phyloP scores from a whole-genome alignment of 2,888 invertebrate genomes.

The Caenorhabditis drosophilae region DNA sequence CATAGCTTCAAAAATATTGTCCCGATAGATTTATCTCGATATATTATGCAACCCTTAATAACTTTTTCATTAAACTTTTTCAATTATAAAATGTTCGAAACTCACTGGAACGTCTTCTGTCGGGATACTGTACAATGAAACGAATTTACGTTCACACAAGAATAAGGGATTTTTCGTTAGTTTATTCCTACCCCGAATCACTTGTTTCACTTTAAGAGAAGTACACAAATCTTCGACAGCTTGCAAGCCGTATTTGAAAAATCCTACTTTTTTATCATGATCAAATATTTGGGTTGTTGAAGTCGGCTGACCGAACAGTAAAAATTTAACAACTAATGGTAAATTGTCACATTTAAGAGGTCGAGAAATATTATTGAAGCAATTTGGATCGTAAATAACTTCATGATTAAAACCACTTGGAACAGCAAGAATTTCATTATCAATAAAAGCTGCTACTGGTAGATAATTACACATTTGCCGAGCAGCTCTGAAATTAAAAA shows the following conservation, averaged over 20 bases:
- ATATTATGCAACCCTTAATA: no score
- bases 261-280: background rate
- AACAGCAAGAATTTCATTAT: conserved; percentile 4
- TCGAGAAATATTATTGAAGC: conserved; percentile 1
- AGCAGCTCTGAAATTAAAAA: conserved; percentile 1
- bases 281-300: conserved; percentile 8
- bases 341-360: conserved; percentile 7
- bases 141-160: conserved; percentile 4
- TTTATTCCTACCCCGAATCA: conserved; percentile 14
- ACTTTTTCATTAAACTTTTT: no score
- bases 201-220: background rate
- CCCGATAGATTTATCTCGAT: no score
- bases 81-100: no score
- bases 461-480: conserved; percentile 18
- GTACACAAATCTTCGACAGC: conserved; percentile 9
- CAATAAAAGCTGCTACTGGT: conserved; percentile 5
- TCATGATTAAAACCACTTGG: conserved; percentile 12
- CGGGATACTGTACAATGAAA: conserved; percentile 13
- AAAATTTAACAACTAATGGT: background rate
- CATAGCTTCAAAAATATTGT: no score
- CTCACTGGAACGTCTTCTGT: conserved; percentile 4
- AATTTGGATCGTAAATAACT: conserved; percentile 6
- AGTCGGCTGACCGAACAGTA: conserved; percentile 15
- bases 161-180: conserved; percentile 12
- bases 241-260: conserved; percentile 7